phyloP scores from a whole-genome alignment of 2,888 invertebrate species.

The Amiota minor region DNA sequence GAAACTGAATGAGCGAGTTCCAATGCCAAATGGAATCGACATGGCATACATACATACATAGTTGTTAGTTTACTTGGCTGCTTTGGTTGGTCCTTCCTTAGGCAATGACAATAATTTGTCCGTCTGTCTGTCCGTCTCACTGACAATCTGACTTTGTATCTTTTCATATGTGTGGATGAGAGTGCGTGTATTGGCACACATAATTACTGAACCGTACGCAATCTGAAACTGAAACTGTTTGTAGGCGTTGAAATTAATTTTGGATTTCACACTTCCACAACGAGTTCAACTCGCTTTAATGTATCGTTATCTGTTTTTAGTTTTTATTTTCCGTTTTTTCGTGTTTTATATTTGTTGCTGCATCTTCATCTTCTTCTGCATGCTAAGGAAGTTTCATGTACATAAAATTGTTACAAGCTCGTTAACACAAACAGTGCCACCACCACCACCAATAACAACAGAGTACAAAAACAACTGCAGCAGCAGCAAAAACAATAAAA shows the following conservation, averaged over 20 bases:
- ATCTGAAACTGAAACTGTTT: slow-evolving; percentile 40
- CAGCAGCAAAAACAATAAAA: slow-evolving; percentile 32
- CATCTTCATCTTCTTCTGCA: slow-evolving; percentile 21
- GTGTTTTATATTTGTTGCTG: slow-evolving; percentile 13
- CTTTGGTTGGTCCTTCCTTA: too few relatives aligned
- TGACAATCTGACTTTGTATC: background rate
- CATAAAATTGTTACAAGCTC: slow-evolving; percentile 71
- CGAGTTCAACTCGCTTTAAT: too few relatives aligned
- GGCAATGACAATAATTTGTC: too few relatives aligned
- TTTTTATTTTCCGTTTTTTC: slow-evolving; percentile 30
- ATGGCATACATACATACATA: too few relatives aligned
- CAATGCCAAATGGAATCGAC: too few relatives aligned
- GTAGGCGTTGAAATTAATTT: slow-evolving; percentile 72
- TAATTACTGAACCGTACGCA: slow-evolving; percentile 29
- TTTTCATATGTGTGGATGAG: background rate
- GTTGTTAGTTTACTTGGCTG: too few relatives aligned
- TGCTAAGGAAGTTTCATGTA: slow-evolving; percentile 51
- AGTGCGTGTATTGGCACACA: slow-evolving; percentile 22
- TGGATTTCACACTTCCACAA: slow-evolving; percentile 60
- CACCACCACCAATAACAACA: slow-evolving; percentile 40
- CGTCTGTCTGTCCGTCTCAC: background rate
- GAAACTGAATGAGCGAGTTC: too few relatives aligned
- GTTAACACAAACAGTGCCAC: slow-evolving; percentile 68
- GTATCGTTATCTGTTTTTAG: too few relatives aligned
- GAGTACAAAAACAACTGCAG: slow-evolving; percentile 36